Evolutionary conservation across 2,888 invertebrate species (phyloP).

Genomic region (Nephrocerus scutellatus): DNA sequence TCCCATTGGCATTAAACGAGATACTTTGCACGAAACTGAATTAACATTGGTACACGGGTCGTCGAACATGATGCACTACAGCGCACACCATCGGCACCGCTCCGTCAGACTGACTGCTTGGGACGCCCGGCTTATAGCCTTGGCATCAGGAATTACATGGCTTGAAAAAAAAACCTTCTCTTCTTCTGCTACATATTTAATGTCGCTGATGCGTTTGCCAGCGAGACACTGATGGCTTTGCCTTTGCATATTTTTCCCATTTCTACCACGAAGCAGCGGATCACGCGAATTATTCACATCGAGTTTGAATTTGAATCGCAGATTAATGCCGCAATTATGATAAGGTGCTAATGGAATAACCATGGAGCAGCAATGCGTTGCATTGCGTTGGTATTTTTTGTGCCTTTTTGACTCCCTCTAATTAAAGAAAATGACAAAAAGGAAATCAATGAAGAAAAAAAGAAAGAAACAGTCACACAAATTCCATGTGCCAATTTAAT

Average conservation of each 20-base stretch:
- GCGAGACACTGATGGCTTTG: too few species aligned
- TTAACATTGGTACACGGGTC: slow-evolving; percentile 24
- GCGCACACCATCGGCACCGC: too few species aligned
- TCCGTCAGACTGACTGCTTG: slow-evolving; percentile 9
- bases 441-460: too few species aligned
- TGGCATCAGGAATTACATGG: too few species aligned
- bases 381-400: neutral
- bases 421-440: slow-evolving; percentile 6
- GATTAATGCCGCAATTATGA: slow-evolving; percentile 37
- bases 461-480: neutral
- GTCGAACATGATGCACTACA: slow-evolving; percentile 22
- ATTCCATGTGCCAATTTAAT: too few species aligned
- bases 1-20: slow-evolving; percentile 25
- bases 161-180: too few species aligned
- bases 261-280: slow-evolving; percentile 20
- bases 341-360: slow-evolving; percentile 37
- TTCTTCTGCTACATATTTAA: too few species aligned
- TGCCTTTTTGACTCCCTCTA: too few species aligned
- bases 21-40: slow-evolving; percentile 25
- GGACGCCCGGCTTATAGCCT: too few species aligned
- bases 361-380: too few species aligned
- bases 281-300: slow-evolving; percentile 10
- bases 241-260: slow-evolving; percentile 26
- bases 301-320: slow-evolving; percentile 24
- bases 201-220: too few species aligned